Evolutionary conservation across 1,140 invertebrate genomes (phyloP).

Genomic region (Lysiphlebus fabarum): DNA sequence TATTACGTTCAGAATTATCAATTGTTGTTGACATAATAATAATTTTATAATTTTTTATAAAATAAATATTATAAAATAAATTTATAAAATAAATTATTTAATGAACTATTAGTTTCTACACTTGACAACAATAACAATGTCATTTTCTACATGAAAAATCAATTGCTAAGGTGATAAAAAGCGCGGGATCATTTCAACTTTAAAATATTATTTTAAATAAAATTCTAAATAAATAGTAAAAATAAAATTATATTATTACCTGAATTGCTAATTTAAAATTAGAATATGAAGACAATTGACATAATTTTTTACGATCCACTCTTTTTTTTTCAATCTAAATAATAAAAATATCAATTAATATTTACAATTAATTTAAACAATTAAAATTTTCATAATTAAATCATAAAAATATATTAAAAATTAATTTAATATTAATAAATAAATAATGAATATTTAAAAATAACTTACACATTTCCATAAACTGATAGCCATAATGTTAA

Average conservation of each 20-base stretch:
- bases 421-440: too few species aligned
- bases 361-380: background rate
- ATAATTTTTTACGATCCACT: conserved; percentile 2
- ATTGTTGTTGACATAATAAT: conserved; percentile 34
- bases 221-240: too few species aligned
- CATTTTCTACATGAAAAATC: conserved; percentile 1
- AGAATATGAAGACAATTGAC: background rate
- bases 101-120: background rate
- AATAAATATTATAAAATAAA: background rate
- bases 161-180: background rate
- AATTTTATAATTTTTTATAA: too few species aligned
- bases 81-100: background rate
- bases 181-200: conserved; percentile 22
- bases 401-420: too few species aligned
- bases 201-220: background rate
- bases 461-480: conserved; percentile 28
- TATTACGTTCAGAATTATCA: conserved; percentile 31
- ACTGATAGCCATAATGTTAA: conserved; percentile 23
- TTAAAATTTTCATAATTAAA: too few species aligned
- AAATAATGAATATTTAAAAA: too few species aligned
- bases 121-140: conserved; percentile 13
- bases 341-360: background rate
- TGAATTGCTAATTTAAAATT: conserved; percentile 1
- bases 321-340: conserved; percentile 13
- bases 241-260: conserved; percentile 3